A percentile compares a stretch with the other conserved stretches of the same genome.
These are phyloP conservation scores for Phylloscopus whistleri DNA, from an alignment of 2,113 vertebrate genomes.

Conservation along the genomic window DNA sequence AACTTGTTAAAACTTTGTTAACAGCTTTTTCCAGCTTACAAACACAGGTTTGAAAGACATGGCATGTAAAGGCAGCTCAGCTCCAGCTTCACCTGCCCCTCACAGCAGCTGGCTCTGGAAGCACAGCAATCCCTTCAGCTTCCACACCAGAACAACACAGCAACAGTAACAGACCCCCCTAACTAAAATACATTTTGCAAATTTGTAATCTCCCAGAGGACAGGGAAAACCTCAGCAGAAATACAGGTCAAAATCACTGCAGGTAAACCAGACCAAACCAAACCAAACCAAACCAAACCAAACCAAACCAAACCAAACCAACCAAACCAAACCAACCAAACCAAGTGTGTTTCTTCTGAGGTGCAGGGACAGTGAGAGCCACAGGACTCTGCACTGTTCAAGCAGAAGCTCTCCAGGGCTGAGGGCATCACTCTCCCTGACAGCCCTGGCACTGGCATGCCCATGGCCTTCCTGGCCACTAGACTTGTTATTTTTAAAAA, in stretches of 20 bases:
- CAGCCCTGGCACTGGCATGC: background rate
- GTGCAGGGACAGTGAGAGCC: background rate
- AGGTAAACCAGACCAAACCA: background rate
- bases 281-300: background rate
- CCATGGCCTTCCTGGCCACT: rapidly evolving
- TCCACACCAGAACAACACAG: background rate
- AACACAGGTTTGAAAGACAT: background rate
- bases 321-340: too few species aligned
- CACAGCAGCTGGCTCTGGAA: background rate
- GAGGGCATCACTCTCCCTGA: rapidly evolving
- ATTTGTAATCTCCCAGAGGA: background rate
- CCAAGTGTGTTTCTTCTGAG: background rate
- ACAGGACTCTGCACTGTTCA: background rate
- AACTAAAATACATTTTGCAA: background rate
- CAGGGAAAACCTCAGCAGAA: background rate
- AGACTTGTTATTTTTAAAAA: background rate
- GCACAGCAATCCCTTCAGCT: background rate
- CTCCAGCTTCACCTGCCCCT: background rate
- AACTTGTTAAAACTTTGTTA: background rate
- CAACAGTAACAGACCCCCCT: background rate
- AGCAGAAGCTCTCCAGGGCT: background rate
- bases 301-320: background rate
- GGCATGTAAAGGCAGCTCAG: background rate
- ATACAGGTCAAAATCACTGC: rapidly evolving
- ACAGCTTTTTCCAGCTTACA: background rate